Evolutionary conservation across 1,140 invertebrate genomes (phyloP), one percentile per base, ranked within the genome.

Genomic region (Brachionus sp.): DNA sequence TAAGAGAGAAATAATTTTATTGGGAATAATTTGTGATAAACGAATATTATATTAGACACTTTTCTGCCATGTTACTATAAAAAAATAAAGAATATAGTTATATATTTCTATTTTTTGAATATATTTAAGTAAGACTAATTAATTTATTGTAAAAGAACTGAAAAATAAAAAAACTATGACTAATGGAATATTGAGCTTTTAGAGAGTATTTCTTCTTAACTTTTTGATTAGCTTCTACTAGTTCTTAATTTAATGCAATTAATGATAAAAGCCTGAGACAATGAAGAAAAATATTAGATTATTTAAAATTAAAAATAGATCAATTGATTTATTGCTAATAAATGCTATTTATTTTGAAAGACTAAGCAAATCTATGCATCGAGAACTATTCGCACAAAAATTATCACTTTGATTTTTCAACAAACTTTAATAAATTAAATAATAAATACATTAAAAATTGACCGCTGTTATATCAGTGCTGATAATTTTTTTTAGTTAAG

Each of bases 161-260:
- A 29, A 29, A 3, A 16, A 23, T 35, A 37, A 35, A 68, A 37
- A 33, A n/a, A n/a, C n/a, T n/a, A n/a, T n/a, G n/a, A 68, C 13
- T 9, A 57, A 57, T 57, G 50, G 50, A 57, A 10, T 57, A 19
- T 7, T 19, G 5, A 19, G 50, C 50, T 57, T 57, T 57, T 57
- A 57, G 50, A 57, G 50, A 19, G 16, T 7, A 19, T 25, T 19
- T 29, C 29, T 29, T 29, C 29, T 66, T 66, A 66, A 66, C 33
- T 66, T n/a, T 33, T 33, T 66, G 12, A 33, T 66, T 37, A 19
- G 53, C n/a, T 19, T 2, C 44, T 46, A 5, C n/a, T 19, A 66
- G 64, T 66, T 75, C 70, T 50, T 75, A 75, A 75, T 25, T 75
- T 75, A 75, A 75, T 75, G 16, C 19, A 75, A 75, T 75, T 73